These are phyloP conservation scores for Tenebrosternarchus preto DNA, from an alignment of 2,113 vertebrate species.

Conservation along the genomic window DNA sequence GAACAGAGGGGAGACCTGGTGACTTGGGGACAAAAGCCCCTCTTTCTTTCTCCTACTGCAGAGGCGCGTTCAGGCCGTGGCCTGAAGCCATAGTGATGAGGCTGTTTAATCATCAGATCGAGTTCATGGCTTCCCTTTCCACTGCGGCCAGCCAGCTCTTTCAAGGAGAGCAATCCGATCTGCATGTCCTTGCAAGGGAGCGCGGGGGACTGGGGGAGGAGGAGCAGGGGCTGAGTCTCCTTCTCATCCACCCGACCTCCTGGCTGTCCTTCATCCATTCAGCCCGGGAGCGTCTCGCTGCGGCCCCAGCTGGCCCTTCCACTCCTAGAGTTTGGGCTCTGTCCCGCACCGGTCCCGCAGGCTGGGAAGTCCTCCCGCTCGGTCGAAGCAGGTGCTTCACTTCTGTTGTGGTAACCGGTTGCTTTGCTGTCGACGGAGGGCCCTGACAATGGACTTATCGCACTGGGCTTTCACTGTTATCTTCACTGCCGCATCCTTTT, in stretches of 20 bases:
- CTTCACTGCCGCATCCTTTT: conserved; percentile 27
- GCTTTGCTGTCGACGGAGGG: conserved; percentile 41
- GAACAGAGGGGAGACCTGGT: conserved; percentile 38
- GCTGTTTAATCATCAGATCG: conserved; percentile 75
- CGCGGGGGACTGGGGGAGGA: conserved; percentile 38
- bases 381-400: conserved; percentile 66
- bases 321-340: conserved; percentile 65
- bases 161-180: conserved; percentile 69
- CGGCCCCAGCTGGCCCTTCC: conserved; percentile 51
- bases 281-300: conserved; percentile 51
- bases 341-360: conserved; percentile 69
- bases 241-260: conserved; percentile 62
- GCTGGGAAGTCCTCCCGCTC: conserved; percentile 71
- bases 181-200: conserved; percentile 63
- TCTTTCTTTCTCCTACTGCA: conserved; percentile 50
- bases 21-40: conserved; percentile 54
- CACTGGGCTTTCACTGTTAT: conserved; percentile 32
- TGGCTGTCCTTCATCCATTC: conserved; percentile 62
- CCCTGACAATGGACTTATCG: conserved; percentile 22
- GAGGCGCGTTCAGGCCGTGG: conserved; percentile 62
- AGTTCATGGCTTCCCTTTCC: conserved; percentile 72
- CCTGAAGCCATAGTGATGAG: conserved; percentile 71
- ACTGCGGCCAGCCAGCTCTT: conserved; percentile 59
- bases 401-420: conserved; percentile 73
- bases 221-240: conserved; percentile 54